These are phyloP conservation scores for Artibeus lituratus DNA, from an alignment of 2,797 vertebrate genomes.

Conservation along the genomic window DNA sequence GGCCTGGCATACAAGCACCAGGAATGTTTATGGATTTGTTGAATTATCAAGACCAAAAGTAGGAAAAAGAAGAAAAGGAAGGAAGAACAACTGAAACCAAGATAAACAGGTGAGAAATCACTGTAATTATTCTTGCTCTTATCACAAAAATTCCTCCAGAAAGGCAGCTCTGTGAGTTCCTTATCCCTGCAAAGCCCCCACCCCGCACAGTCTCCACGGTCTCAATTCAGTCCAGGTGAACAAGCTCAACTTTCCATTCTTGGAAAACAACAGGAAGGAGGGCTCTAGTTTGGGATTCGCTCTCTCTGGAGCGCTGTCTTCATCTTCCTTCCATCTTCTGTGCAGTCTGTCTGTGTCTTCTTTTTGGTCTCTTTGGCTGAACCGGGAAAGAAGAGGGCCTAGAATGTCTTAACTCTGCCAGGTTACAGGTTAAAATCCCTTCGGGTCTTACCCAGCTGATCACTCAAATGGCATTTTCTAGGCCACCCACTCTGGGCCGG, in stretches of 20 bases:
- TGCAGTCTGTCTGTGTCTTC: not conserved
- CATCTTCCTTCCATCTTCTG: not conserved
- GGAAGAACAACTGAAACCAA: not conserved
- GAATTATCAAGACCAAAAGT: not conserved
- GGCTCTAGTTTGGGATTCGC: not conserved
- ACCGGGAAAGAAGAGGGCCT: not conserved
- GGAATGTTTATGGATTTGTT: not conserved
- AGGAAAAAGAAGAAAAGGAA: not conserved
- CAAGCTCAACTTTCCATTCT: not conserved
- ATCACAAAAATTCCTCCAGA: not conserved
- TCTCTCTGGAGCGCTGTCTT: not conserved
- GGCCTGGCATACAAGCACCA: not conserved
- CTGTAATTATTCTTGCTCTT: no score
- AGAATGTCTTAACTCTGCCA: not conserved
- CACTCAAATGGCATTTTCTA: not conserved
- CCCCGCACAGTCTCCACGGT: not conserved
- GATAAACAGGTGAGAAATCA: not conserved
- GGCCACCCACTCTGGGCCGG: not conserved
- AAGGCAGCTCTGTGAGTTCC: not conserved
- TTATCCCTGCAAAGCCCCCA: not conserved
- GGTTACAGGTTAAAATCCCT: not conserved
- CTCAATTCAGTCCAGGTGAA: not conserved
- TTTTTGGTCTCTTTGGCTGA: not conserved
- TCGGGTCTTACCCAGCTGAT: not conserved
- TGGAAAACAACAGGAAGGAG: not conserved